Conservation (phyloP, 2,888 invertebrate species). For the Drosophila sordidula region DNA sequence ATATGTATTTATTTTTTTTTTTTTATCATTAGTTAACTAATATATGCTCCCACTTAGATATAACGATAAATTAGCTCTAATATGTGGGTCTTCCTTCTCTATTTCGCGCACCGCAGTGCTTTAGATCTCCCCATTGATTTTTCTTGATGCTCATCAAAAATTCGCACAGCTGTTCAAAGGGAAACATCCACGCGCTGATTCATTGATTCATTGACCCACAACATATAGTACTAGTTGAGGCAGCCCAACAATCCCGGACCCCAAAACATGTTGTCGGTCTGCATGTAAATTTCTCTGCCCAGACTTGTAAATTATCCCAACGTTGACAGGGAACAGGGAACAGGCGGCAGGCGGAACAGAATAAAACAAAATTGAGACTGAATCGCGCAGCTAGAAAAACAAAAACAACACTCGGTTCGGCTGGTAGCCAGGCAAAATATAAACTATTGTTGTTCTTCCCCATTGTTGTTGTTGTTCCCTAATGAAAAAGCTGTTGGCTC, state of each 20-base stretch:
- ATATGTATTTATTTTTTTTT: too few relatives aligned
- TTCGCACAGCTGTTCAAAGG: slow-evolving; percentile 62
- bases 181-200: slow-evolving; percentile 58
- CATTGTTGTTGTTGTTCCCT: slow-evolving; percentile 30
- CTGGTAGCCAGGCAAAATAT: slow-evolving; percentile 36
- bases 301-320: slow-evolving; percentile 71
- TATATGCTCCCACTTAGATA: not conserved
- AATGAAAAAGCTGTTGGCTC: slow-evolving; percentile 63
- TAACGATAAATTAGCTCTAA: too few relatives aligned
- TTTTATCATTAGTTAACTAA: not conserved
- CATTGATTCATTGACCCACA: slow-evolving; percentile 70
- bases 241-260: slow-evolving; percentile 35
- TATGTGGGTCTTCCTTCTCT: too few relatives aligned
- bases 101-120: not conserved
- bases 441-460: slow-evolving; percentile 45
- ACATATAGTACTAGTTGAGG: slow-evolving; percentile 36
- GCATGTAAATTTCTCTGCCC: slow-evolving; percentile 64
- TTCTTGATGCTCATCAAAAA: slow-evolving; percentile 17
- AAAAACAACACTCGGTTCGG: slow-evolving; percentile 42
- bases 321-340: slow-evolving; percentile 44
- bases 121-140: not conserved
- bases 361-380: slow-evolving; percentile 53
- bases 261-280: slow-evolving; percentile 41
- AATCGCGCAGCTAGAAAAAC: slow-evolving; percentile 65
- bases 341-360: slow-evolving; percentile 18